Base-by-base conservation (phyloP, 2,797 vertebrate genomes). In the Etheostoma perlongum region DNA sequence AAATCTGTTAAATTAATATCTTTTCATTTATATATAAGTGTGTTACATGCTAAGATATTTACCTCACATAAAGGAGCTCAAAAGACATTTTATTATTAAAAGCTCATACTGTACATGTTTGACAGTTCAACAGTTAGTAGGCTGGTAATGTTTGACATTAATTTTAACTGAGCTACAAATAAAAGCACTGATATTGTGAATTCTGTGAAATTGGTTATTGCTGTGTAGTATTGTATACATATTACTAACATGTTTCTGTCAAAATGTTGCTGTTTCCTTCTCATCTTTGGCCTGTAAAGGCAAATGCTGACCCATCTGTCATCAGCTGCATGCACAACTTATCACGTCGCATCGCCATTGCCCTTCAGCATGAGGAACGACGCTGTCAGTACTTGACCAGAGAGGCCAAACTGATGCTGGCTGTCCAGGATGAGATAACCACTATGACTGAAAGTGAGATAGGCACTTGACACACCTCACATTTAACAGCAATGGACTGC, bases 331-430 rank as follows among this genome's bases (percentile, higher is more conserved):
- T 99, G 85, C 97, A 99, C 92, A 99, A 96, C 86, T 92, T 99
- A 67, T 99, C 98, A 0, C 96, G 97, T 1, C 95, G 98, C 23
- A 96, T 99, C 0, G 98, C 98, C 58, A 98, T 99, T 0, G 98
- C 97, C 60, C 91, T 99, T 67, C 98, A 99, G 92, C 98, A 99
- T 0, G 98, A 99, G 91, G 98, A 99, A 86, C 96, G 96, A 10
- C 97, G 98, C 83, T 99, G 98, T 91, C 98, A 99, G 85, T 99
- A 98, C 91, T 95, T 99, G 44, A 99, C 97, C 58, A 93, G 97
- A n/a, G 97, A 99, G 90, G 98, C 98, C 91, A 99, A 99, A 88
- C 95, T 99, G 42, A 99, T 99, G 95, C 91, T 99, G 57, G 96
- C 97, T 0, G 91, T 98, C 76, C 98, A 99, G 90, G 98, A 99